These are phyloP conservation scores for Perca schrenkii DNA, from an alignment of 2,113 vertebrate genomes.

Conservation along the genomic window DNA sequence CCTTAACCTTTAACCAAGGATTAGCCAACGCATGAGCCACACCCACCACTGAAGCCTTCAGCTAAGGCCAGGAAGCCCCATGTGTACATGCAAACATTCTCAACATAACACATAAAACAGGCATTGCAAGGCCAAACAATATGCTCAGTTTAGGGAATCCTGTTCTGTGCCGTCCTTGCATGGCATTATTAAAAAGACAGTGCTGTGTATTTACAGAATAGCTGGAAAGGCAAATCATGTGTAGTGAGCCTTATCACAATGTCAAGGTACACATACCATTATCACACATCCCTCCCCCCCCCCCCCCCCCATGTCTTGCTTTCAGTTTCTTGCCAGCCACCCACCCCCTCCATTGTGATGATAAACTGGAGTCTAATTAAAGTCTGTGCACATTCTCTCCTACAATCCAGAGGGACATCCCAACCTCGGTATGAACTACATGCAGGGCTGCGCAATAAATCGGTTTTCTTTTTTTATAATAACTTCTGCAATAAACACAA, in stretches of 20 bases:
- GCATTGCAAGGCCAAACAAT: background rate
- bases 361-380: slow-evolving; percentile 12
- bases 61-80: background rate
- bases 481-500: no score
- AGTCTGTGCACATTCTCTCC: background rate
- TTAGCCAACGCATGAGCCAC: background rate
- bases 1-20: background rate
- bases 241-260: slow-evolving; percentile 58
- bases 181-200: background rate
- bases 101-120: background rate
- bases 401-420: background rate
- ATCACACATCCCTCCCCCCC: background rate
- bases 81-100: fast-evolving
- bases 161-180: background rate
- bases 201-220: slow-evolving; percentile 31
- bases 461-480: no score
- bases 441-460: no score
- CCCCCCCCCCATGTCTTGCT: background rate
- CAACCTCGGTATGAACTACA: background rate
- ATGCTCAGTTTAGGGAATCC: background rate
- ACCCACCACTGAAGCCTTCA: background rate
- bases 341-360: background rate
- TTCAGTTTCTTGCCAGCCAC: no score
- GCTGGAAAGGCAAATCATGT: slow-evolving; percentile 58
- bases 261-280: slow-evolving; percentile 6